These are phyloP conservation scores for Ichneumoninae sp. DNA, from an alignment of 2,888 invertebrate species.

Conservation along the genomic window DNA sequence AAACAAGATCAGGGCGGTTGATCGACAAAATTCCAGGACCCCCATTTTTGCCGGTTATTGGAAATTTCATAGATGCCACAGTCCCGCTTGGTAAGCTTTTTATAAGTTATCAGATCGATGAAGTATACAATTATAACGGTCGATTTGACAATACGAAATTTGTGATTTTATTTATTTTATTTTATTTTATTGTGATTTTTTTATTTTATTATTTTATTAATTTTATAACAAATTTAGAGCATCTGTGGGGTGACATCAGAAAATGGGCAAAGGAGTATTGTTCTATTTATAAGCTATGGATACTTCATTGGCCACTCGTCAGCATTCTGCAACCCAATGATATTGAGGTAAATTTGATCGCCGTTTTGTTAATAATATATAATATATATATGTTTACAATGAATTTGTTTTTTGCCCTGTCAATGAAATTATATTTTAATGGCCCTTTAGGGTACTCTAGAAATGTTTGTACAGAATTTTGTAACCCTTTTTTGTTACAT, in stretches of 20 bases:
- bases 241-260: constrained; percentile 25
- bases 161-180: not conserved
- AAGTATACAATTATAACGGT: not conserved
- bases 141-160: not conserved
- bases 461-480: too few relatives aligned
- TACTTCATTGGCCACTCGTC: constrained; percentile 42
- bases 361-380: not conserved
- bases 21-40: constrained; percentile 79
- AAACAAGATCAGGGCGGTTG: constrained; percentile 74
- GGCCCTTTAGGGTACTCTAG: too few relatives aligned
- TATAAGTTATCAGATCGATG: too few relatives aligned
- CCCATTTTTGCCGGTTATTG: constrained; percentile 48
- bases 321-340: constrained; percentile 51
- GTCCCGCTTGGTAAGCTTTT: constrained; percentile 29
- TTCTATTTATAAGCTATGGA: constrained; percentile 43
- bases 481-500: not conserved
- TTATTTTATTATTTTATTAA: not conserved
- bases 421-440: too few relatives aligned
- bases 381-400: too few relatives aligned
- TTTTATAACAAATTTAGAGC: not conserved
- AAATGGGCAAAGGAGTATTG: constrained; percentile 4
- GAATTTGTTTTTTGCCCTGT: too few relatives aligned
- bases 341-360: constrained; percentile 40
- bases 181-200: too few relatives aligned
- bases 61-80: constrained; percentile 2